phyloP scores from a whole-genome alignment of 2,113 vertebrate species.

The Alethe castanea region DNA sequence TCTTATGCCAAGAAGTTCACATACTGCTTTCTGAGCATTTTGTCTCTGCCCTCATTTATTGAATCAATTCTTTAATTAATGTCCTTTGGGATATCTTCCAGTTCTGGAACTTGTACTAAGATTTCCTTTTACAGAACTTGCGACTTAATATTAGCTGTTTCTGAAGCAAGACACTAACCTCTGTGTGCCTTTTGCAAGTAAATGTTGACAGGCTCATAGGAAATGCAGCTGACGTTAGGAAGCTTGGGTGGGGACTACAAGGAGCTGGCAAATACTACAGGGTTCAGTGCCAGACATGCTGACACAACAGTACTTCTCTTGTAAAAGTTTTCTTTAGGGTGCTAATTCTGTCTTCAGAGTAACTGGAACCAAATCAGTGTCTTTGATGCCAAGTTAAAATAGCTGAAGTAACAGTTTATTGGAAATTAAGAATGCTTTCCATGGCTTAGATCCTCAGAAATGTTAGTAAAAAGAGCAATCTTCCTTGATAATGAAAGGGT shows the following conservation, averaged over 20 bases:
- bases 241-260: conserved; percentile 31
- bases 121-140: not conserved
- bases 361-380: conserved; percentile 37
- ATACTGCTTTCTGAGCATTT: not conserved
- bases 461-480: not conserved
- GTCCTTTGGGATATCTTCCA: not conserved
- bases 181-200: conserved; percentile 30
- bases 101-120: not conserved
- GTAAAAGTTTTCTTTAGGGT: conserved; percentile 33
- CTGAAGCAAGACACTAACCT: not conserved
- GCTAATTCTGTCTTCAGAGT: conserved; percentile 24
- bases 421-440: not conserved
- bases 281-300: conserved; percentile 32
- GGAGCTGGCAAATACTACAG: conserved; percentile 32
- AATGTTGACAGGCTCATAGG: conserved; percentile 14
- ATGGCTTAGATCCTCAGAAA: not conserved
- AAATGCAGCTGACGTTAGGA: conserved; percentile 49
- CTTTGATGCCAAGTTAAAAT: not conserved
- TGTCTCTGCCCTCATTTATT: not conserved
- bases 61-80: not conserved
- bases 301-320: conserved; percentile 32
- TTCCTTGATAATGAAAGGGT: not conserved
- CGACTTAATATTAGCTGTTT: not conserved
- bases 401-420: conserved; percentile 17
- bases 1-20: not conserved